Base-by-base conservation (phyloP, 2,888 invertebrate species). In the Epistrophe grossulariae region DNA sequence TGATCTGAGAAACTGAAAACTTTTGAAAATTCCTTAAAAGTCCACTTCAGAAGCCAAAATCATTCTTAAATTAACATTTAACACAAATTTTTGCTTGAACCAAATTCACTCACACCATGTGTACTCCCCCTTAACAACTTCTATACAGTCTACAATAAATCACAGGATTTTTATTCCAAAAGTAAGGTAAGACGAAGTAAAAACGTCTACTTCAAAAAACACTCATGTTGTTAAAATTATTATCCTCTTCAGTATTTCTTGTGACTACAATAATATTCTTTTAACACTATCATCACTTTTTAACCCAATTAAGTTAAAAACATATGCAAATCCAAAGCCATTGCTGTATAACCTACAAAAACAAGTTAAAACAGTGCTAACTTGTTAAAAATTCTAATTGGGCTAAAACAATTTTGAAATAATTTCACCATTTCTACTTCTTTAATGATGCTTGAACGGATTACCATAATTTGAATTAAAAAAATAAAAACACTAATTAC, bases 401-500 rank as follows among this genome's bases (percentile, higher is more conserved):
- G 66, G 55, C 68, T 62, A 50, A 40, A 52, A 81, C 68, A 81
- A 77, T 81, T 28, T 9, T 77, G 40, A 55, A 68, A 73, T 55
- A 28, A 68, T 68, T 73, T 77, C 35, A 84, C 59, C 80, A 66
- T 77, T 43, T 57, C 74, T 50, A n/a, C 48, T 76, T 17, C 31
- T 64, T n/a, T 38, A 73, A 81, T 79, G 78, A 78, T 40, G 48
- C 78, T 82, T 82, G 19, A 85, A 74, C 28, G 57, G 28, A 82
- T 82, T 74, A 79, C 48, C 82, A 70, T 85, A 35, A 78, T 62
- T 74, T 73, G 19, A 68, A 50, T 19, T 55, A 45, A 68, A 59
- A 84, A 80, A 80, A 38, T n/a, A n/a, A n/a, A 66, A 82, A 59
- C 78, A 74, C 59, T 82, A 82, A 82, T 78, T 85, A 72, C 72